Base-by-base conservation (phyloP, 2,888 invertebrate species). In the Drosophila anomelani region DNA sequence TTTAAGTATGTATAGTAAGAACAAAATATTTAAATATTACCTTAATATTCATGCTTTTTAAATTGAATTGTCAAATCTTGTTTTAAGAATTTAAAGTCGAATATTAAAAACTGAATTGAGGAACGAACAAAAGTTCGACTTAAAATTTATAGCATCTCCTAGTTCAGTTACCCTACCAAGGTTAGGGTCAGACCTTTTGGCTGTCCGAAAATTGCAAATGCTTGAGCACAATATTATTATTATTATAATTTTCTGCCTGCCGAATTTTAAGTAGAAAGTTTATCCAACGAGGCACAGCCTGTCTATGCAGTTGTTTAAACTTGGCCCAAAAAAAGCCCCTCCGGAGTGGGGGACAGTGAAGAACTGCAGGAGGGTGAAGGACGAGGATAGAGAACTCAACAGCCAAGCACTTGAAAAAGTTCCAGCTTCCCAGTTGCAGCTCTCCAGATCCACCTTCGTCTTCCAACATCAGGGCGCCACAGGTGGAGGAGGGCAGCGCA, bases 181-280 rank as follows among this genome's bases (percentile, higher is more conserved):
- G n/a, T n/a, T n/a, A n/a, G 20, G 34, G 34, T 53, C 43, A 13
- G 34, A 26, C n/a, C 44, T 32, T 29, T 44, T 39, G 20, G 34
- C 38, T n/a, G 53, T 34, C 13, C 20, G 9, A 20, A 36, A 53
- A 36, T 34, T 17, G 44, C 51, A 39, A 10, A 67, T 72, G 67
- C 70, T 67, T 60, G 55, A 73, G 66, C 54, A 73, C 73, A 75
- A 69, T 75, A 75, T 63, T 77, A 78, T 74, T 74, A 74, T 80
- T 78, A 75, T 75, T 85, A 72, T 47, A n/a, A 29, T 81, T 77
- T 72, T 64, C 56, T 53, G 70, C 60, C 55, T 68, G 61, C 61
- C 67, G 62, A 77, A 77, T 63, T 66, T 73, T 47, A 80, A 72
- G 76, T 56, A 58, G 54, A 53, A 75, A 80, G 86, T 78, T 82